Evolutionary conservation across 2,888 invertebrate genomes (phyloP).

Genomic region (Amaurobius ferox): DNA sequence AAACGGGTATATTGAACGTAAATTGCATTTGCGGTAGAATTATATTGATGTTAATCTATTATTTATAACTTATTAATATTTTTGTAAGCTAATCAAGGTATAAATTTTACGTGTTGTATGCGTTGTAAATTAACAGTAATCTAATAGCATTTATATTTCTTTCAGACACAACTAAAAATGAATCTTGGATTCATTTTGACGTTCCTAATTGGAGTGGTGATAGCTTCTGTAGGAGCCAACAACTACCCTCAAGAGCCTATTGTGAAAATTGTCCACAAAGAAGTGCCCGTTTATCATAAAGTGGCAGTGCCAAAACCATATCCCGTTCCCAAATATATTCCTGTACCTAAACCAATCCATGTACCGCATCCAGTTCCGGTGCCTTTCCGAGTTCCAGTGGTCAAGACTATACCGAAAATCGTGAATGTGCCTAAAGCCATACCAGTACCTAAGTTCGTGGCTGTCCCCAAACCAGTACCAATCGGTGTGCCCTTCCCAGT

Average conservation of each 20-base stretch:
- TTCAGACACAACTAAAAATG: slow-evolving; percentile 29
- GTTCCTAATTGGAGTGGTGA: background rate
- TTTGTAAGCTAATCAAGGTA: too few relatives aligned
- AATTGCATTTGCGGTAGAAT: too few relatives aligned
- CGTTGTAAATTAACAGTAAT: too few relatives aligned
- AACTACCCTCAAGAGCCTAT: slow-evolving; percentile 60
- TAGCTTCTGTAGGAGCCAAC: background rate
- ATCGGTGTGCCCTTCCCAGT: slow-evolving; percentile 75
- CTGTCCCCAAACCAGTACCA: slow-evolving; percentile 74
- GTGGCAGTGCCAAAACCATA: slow-evolving; percentile 74
- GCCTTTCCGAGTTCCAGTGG: slow-evolving; percentile 74
- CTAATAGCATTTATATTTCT: background rate
- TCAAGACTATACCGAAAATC: slow-evolving; percentile 74
- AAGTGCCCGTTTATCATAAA: slow-evolving; percentile 70
- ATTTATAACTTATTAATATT: too few relatives aligned
- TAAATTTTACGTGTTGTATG: too few relatives aligned
- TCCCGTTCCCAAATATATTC: slow-evolving; percentile 75
- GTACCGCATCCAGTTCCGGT: slow-evolving; percentile 75
- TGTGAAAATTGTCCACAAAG: slow-evolving; percentile 70
- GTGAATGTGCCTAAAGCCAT: slow-evolving; percentile 74
- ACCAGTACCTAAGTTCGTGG: slow-evolving; percentile 74
- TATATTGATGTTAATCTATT: too few relatives aligned
- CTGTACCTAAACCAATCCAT: slow-evolving; percentile 74
- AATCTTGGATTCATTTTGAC: background rate
- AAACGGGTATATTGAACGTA: too few relatives aligned